Base-by-base conservation (phyloP, 2,113 vertebrate species). In the Hiodon tergisus region DNA sequence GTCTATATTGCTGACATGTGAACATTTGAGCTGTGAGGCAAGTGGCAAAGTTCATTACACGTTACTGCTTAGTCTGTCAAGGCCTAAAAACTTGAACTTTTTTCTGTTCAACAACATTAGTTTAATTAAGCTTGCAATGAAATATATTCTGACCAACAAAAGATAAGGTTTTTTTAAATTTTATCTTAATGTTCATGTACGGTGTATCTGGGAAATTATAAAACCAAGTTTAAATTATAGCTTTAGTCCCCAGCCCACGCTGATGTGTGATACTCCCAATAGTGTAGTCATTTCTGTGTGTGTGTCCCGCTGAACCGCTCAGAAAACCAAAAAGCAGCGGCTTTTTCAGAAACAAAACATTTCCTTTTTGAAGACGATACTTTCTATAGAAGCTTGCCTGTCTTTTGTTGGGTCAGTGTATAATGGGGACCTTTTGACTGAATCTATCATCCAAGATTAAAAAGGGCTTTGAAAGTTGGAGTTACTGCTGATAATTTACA, bases 391-490 rank as follows among this genome's bases (percentile, higher is more conserved):
- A 76, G 4, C 9, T 75, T 54, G 11, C 11, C 16, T 52, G 50
- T 69, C 17, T 10, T 67, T 53, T 17, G 75, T 54, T 48, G 10
- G 5, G 16, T 8, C 67, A 55, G 48, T 51, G 16, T 54, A 51
- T 63, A 54, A 48, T n/a, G 31, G 16, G 10, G 47, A 17, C 14
- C 17, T 31, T 71, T 10, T 52, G 62, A 75, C 51, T 75, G 77
- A 78, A 78, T 78, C 73, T 78, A 69, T 48, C 14, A 48, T 59
- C 47, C 10, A n/a, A 61, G 46, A 50, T 9, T 3, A 9, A 61
- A 31, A 17, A 11, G 46, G 11, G 50, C n/a, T 4, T 10, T 66
- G 62, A 4, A 8, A n/a, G 3, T 4, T 13, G 13, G n/a, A 17
- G 13, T 66, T 66, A 17, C 62, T 71, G 53, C 58, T 14, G 13